Percentiles rank a stretch among this genome's conserved stretches.
phyloP scores from a whole-genome alignment of 2,888 invertebrate genomes.

The Willowsia nigromaculata region DNA sequence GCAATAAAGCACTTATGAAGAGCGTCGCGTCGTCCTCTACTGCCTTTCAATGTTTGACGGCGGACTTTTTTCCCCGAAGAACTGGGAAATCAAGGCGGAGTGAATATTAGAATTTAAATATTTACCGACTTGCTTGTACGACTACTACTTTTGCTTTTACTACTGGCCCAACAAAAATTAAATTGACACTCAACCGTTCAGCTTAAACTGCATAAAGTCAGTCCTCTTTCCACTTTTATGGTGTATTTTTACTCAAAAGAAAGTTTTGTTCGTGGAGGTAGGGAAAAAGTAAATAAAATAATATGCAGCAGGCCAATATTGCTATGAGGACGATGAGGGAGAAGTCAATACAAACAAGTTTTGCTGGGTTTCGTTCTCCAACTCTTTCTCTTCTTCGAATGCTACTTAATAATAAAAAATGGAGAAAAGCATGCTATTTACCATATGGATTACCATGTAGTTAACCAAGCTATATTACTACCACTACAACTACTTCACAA shows the following conservation, averaged over 20 bases:
- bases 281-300: slow-evolving; percentile 22
- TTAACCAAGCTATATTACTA: slow-evolving; percentile 8
- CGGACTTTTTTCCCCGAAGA: background rate
- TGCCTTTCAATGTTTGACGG: background rate
- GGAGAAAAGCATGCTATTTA: background rate
- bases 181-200: background rate
- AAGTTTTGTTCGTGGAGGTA: background rate
- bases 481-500: slow-evolving; percentile 4
- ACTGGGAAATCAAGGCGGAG: background rate
- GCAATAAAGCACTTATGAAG: background rate
- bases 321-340: background rate
- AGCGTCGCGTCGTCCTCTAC: background rate
- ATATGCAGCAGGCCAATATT: slow-evolving; percentile 18
- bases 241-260: background rate
- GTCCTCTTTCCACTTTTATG: background rate
- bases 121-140: background rate
- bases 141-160: background rate
- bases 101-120: background rate
- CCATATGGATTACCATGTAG: slow-evolving; percentile 37
- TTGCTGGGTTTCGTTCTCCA: background rate
- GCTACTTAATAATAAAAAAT: slow-evolving; percentile 36
- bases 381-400: background rate
- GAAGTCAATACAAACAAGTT: slow-evolving; percentile 19
- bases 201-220: background rate
- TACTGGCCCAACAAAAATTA: background rate